Evolutionary conservation across 2,888 invertebrate species (phyloP).

Genomic region (Drosophila kuntzei): DNA sequence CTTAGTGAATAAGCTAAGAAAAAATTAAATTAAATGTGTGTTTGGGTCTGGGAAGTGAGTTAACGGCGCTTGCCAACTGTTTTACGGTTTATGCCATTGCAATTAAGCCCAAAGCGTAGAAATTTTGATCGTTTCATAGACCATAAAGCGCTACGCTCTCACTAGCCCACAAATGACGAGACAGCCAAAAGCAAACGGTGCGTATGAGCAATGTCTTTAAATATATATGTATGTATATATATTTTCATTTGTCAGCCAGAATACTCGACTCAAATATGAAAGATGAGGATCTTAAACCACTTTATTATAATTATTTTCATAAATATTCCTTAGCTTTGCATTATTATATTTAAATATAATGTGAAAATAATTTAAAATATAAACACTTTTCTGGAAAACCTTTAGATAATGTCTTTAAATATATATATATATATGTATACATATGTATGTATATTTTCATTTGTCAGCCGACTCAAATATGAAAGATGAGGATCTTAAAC

Average conservation of each 20-base stretch:
- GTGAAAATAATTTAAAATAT: not conserved
- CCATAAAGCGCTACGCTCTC: slow-evolving; percentile 74
- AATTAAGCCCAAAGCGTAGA: slow-evolving; percentile 75
- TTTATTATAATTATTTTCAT: not conserved
- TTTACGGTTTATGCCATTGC: slow-evolving; percentile 71
- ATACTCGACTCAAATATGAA: slow-evolving; percentile 1
- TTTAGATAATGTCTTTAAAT: too few species aligned
- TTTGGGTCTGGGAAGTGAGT: slow-evolving; percentile 43
- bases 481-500: not conserved
- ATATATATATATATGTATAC: too few species aligned
- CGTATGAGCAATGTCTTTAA: slow-evolving; percentile 71
- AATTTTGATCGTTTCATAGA: slow-evolving; percentile 77
- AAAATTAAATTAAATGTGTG: slow-evolving; percentile 4
- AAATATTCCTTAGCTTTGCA: not conserved
- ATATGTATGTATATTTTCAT: not conserved
- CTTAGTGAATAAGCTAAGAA: slow-evolving; percentile 22
- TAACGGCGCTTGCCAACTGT: slow-evolving; percentile 75
- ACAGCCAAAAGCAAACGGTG: slow-evolving; percentile 61
- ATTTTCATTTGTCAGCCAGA: slow-evolving; percentile 14
- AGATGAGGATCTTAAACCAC: not conserved
- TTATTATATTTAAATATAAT: not conserved
- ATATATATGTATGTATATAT: slow-evolving; percentile 17
- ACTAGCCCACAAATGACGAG: slow-evolving; percentile 59
- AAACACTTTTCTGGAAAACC: not conserved
- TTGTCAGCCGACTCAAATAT: slow-evolving; percentile 12